Evolutionary conservation across 2,888 invertebrate genomes (phyloP), one percentile per base, ranked within the genome.

Genomic region (Pharmacophagus antenor): DNA sequence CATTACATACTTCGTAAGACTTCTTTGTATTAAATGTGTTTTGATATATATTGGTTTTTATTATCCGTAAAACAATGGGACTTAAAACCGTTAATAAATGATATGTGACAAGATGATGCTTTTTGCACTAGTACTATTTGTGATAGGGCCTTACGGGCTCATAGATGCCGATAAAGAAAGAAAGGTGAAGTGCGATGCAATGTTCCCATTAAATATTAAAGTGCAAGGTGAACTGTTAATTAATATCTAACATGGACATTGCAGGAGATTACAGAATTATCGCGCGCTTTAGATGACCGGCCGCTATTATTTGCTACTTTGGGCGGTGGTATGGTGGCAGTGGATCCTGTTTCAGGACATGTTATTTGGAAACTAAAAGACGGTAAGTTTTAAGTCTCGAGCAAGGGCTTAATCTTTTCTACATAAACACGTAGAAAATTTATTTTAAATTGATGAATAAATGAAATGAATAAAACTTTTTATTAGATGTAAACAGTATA

Each of bases 361-460:
- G 93, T 96, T 70, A 93, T 95, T 72, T 99, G 99, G 99, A 95
- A 94, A 74, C 93, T 98, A 64, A 95, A 96, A 86, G 97, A 99
- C 91, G 97, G 96, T 95, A 92, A 63, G 64, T 47, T 21, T 55
- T 41, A 12, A 25, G 17, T 8, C 5, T 15, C 3, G 15, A 31
- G 31, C 3, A 31, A 31, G 10, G 12, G 2, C 15, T 15, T 31
- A 31, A 31, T 8, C 2, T 44, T 18, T 18, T 44, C 7, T 20
- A 44, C 2, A 18, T 41, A n/a, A n/a, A 41, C 2, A n/a, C n/a
- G 15, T 4, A 41, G 27, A 7, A 27, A 27, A 12, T 27, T 27
- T 27, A 27, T 8, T 27, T 4, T n/a, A n/a, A n/a, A n/a, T n/a
- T n/a, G n/a, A n/a, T n/a, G n/a, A n/a, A n/a, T n/a, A n/a, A n/a